Conservation (phyloP, 2,113 vertebrate genomes). For the Philantomba maxwellii region DNA sequence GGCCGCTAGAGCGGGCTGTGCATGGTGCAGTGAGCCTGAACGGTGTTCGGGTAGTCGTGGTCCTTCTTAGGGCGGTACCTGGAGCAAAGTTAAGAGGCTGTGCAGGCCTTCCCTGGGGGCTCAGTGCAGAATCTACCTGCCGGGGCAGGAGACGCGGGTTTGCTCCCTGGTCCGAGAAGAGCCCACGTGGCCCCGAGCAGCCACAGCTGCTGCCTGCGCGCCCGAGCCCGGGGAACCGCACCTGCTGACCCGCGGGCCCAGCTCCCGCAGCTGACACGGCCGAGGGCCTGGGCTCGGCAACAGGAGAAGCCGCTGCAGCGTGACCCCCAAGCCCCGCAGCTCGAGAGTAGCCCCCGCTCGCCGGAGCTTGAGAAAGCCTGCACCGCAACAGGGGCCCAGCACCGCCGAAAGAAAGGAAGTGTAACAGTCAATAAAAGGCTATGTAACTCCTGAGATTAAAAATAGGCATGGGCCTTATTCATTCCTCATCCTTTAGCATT, state of each 20-base stretch:
- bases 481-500: neutral
- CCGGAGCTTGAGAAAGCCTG: fast-evolving
- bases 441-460: neutral
- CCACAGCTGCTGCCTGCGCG: neutral
- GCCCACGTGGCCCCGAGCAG: fast-evolving
- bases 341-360: fast-evolving
- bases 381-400: neutral
- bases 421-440: neutral
- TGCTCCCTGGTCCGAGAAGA: neutral
- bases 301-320: neutral
- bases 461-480: neutral
- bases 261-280: fast-evolving
- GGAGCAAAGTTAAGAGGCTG: neutral
- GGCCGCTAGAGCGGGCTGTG: neutral
- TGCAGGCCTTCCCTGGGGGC: neutral
- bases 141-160: fast-evolving
- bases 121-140: neutral
- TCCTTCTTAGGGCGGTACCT: neutral
- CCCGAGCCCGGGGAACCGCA: neutral
- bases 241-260: neutral
- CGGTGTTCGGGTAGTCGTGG: neutral
- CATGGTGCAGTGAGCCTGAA: neutral
- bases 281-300: fast-evolving
- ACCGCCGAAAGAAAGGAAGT: fast-evolving
- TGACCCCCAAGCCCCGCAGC: neutral